Evolutionary conservation across 35 echinoderm and acorn worm species (phyloP).

Genomic region (Hemicentrotus pulcherrimus): DNA sequence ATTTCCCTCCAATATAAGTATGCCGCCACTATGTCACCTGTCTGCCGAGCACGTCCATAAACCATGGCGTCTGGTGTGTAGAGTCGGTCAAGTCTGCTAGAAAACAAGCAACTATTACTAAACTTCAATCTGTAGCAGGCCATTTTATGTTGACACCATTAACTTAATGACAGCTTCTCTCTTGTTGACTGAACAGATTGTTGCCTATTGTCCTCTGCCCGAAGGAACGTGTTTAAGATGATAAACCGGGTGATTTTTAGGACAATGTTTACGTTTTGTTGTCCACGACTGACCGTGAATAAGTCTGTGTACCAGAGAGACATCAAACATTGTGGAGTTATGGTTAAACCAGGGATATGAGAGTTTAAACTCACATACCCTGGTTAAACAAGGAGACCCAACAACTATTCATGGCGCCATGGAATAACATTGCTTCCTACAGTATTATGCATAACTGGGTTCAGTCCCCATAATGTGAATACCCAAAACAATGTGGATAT

Average conservation of each 20-base stretch:
- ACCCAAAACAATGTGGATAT: no score
- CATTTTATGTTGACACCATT: constrained; percentile 4
- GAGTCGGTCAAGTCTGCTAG: background rate
- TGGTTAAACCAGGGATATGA: no score
- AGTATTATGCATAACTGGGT: no score
- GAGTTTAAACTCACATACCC: no score
- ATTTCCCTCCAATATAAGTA: background rate
- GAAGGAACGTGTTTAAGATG: constrained; percentile 8
- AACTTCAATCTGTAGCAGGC: background rate
- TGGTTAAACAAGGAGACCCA: background rate
- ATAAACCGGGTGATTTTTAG: constrained; percentile 19
- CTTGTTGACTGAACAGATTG: background rate
- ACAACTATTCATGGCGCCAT: background rate
- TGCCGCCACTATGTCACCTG: background rate
- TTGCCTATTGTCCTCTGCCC: background rate
- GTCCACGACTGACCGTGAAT: background rate
- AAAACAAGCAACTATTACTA: background rate
- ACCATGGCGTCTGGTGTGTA: background rate
- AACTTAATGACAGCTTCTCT: background rate
- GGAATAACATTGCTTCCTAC: background rate
- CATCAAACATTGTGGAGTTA: background rate
- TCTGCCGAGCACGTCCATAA: background rate
- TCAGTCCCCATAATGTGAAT: no score
- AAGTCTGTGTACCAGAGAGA: background rate
- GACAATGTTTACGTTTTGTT: background rate